Conservation (phyloP, 2,888 invertebrate species). For the Chrysolina americana region DNA sequence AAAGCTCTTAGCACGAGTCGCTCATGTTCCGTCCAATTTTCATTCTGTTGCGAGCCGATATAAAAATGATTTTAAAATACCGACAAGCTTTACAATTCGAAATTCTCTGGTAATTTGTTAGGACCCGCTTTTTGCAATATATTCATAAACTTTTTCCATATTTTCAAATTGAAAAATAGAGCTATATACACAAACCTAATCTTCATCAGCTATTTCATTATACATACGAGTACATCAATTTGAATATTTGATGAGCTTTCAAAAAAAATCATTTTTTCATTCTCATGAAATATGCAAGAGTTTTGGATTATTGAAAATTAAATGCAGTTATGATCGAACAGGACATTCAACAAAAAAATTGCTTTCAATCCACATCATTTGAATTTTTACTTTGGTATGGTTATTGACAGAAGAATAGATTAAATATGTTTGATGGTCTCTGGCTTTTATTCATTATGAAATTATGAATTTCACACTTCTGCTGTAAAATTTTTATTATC, state of each 20-base stretch:
- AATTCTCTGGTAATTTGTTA: slow-evolving; percentile 14
- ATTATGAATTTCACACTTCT: no score
- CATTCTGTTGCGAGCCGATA: slow-evolving; percentile 12
- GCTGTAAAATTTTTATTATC: no score
- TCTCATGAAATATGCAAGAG: slow-evolving; percentile 30
- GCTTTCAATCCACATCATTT: no score
- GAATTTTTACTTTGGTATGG: no score
- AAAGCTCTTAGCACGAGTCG: not conserved
- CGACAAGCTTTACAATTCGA: slow-evolving; percentile 19
- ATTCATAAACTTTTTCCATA: slow-evolving; percentile 32
- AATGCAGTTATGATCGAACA: slow-evolving; percentile 9
- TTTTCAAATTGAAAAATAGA: slow-evolving; percentile 40
- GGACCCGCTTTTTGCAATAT: slow-evolving; percentile 14
- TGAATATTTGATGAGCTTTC: slow-evolving; percentile 45
- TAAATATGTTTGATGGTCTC: no score
- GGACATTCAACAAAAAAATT: not conserved
- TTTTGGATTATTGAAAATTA: slow-evolving; percentile 39
- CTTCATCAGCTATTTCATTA: slow-evolving; percentile 41
- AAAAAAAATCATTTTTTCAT: slow-evolving; percentile 32
- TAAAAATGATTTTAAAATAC: slow-evolving; percentile 11
- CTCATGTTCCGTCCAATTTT: not conserved
- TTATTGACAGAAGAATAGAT: no score
- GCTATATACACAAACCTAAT: slow-evolving; percentile 45
- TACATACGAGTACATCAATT: slow-evolving; percentile 41
- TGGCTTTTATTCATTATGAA: no score